Base-by-base conservation (phyloP, 1,140 invertebrate genomes). In the Odontomachus brunneus region DNA sequence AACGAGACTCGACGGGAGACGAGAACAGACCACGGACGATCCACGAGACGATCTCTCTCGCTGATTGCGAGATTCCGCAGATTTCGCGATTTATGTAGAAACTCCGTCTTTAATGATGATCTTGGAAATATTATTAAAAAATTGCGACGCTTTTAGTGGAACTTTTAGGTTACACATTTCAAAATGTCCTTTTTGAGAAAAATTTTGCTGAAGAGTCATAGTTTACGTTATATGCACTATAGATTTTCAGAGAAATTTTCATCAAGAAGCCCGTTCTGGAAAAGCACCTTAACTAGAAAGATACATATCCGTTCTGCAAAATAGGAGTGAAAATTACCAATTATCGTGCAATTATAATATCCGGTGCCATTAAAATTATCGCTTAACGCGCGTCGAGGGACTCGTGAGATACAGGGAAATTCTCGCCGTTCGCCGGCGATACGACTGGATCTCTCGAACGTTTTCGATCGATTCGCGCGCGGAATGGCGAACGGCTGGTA, bases 401-500 rank as follows among this genome's bases (percentile, higher is more conserved):
- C n/a, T n/a, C n/a, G n/a, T n/a, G n/a, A 80, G 57, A 22, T 29
- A 44, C 22, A 22, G 7, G 51, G 15, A 11, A 48, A 44, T 55
- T 26, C 12, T 24, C 14, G 51, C 2, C 51, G 55, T 69, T 38
- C 74, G 19, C 15, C 22, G 62, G 63, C 49, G 5, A 33, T 14
- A 38, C 33, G 29, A 59, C 26, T 26, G 63, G 44, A 59, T 57
- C 38, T 24, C n/a, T 74, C 67, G 78, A 74, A 60, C 55, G 24
- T 5, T 2, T 33, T 3, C 69, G 78, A 82, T 82, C 66, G 51
- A 48, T 55, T 72, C n/a, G 26, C 15, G 59, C 51, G 19, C 15
- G 66, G 57, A 71, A 83, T 33, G 67, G 33, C 33, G 76, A 86
- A 33, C n/a, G n/a, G n/a, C 19, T 44, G 75, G 17, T 80, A 80